Evolutionary conservation across 2,888 invertebrate species (phyloP), one percentile per base, ranked within the genome.

Genomic region (Mayetiola destructor): DNA sequence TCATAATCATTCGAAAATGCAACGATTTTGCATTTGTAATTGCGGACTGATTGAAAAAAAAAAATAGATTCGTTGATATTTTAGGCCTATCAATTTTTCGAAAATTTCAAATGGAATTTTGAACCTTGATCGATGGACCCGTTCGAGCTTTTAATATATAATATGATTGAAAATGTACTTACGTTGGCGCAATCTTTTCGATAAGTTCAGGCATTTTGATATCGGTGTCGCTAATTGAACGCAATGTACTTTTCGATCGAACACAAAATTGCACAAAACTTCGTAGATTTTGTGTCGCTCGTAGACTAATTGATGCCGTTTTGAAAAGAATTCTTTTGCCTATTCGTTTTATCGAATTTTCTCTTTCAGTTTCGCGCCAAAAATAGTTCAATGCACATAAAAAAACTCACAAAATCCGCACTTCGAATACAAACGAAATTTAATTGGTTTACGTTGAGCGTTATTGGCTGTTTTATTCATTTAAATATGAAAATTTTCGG

Each of bases 151-250:
- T 9, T 32, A 32, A 9, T 32, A 32, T 9, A 32, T 32, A 32
- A 32, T 9, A 10, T 12, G n/a, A 10, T 27, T 29, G 20, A 32
- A 39, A 16, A n/a, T n/a, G n/a, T n/a, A 59, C 59, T 59, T 59
- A 59, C 59, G 57, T 18, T 29, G 58, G 12, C 16, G 18, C 39
- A 23, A n/a, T 5, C 52, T 59, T 58, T 39, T 57, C 60, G 54
- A 60, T 59, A n/a, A 60, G 42, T 58, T 60, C 58, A 42, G 60
- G 60, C 60, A 60, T 60, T 48, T 58, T 60, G 40, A 42, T 21
- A 37, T 23, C 23, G 14, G 18, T n/a, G 8, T 18, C 18, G n/a
- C 4, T 18, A 18, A 18, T 32, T 53, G 30, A 18, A 27, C 27
- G 48, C n/a, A 27, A 23, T 5, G 48, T 48, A 48, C 48, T 48